Percentiles rank a stretch among this genome's conserved stretches.
Evolutionary conservation across 64 coral and sea anemone species (phyloP).

Genomic region (Montipora foliosa): DNA sequence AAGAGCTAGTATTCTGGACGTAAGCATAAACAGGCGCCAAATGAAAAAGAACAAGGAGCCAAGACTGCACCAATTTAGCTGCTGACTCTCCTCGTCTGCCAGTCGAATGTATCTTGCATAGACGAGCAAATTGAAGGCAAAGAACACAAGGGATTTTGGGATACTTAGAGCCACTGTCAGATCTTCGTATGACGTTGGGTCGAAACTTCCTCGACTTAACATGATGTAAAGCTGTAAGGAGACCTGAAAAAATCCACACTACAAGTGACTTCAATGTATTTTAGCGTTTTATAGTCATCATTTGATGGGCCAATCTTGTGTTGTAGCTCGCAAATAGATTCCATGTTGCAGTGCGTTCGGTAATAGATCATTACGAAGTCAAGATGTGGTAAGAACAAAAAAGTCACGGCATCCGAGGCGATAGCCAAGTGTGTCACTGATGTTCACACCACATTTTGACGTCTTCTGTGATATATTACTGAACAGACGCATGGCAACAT

Average conservation of each 20-base stretch:
- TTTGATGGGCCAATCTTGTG: too few relatives aligned
- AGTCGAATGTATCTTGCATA: conserved; percentile 22
- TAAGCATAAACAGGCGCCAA: conserved; percentile 42
- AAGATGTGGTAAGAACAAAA: too few relatives aligned
- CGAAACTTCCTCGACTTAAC: neutral
- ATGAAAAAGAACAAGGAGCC: conserved; percentile 26
- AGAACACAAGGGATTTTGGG: conserved; percentile 20
- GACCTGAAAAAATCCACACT: neutral
- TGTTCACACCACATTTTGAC: too few relatives aligned
- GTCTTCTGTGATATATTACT: too few relatives aligned
- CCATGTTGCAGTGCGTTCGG: too few relatives aligned
- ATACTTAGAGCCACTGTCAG: conserved; percentile 33
- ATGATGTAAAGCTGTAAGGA: conserved; percentile 34
- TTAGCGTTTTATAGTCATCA: too few relatives aligned
- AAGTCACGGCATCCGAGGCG: too few relatives aligned
- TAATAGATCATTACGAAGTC: too few relatives aligned
- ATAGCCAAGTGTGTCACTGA: too few relatives aligned
- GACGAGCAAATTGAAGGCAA: conserved; percentile 19
- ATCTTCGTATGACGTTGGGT: conserved; percentile 16
- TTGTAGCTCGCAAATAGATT: too few relatives aligned
- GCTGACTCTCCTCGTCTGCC: conserved; percentile 9
- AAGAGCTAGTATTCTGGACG: conserved; percentile 39
- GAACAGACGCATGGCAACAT: too few relatives aligned
- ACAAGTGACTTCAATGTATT: too few relatives aligned
- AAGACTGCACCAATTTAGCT: conserved; percentile 19